A percentile compares a stretch with the other conserved stretches of the same genome.
Conservation (phyloP, 1,140 invertebrate species). For the Drosophila erecta region DNA sequence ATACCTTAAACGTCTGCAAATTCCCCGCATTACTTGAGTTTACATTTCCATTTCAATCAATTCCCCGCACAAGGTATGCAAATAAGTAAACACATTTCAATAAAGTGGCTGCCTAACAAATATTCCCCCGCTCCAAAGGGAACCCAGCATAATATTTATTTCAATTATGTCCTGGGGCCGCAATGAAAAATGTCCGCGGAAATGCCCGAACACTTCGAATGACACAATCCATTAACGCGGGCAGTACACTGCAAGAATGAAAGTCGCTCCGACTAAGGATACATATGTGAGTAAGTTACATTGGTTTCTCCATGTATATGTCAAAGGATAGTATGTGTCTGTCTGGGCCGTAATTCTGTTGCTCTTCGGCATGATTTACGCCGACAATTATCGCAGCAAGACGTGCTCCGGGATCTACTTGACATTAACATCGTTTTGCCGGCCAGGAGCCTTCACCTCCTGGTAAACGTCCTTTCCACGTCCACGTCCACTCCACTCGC, state of each 20-base stretch:
- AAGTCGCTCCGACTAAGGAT: too few species aligned
- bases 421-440: constrained; percentile 45
- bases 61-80: constrained; percentile 15
- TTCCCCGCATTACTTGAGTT: constrained; percentile 20
- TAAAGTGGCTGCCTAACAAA: constrained; percentile 30
- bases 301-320: neutral
- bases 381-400: constrained; percentile 66
- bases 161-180: constrained; percentile 54
- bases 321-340: neutral
- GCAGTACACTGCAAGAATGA: neutral
- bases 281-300: neutral
- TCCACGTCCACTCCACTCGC: neutral
- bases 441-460: neutral
- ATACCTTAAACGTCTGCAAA: constrained; percentile 8
- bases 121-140: constrained; percentile 1
- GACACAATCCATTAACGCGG: constrained; percentile 15
- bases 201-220: constrained; percentile 40
- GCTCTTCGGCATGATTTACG: constrained; percentile 67
- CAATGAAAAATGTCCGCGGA: constrained; percentile 41
- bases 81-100: constrained; percentile 57
- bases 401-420: constrained; percentile 45
- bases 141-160: constrained; percentile 47
- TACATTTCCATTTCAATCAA: constrained; percentile 59
- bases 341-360: constrained; percentile 23
- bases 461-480: neutral